These are phyloP conservation scores for Myrmecophaga tridactyla DNA, from an alignment of 2,113 vertebrate genomes.

Conservation along the genomic window DNA sequence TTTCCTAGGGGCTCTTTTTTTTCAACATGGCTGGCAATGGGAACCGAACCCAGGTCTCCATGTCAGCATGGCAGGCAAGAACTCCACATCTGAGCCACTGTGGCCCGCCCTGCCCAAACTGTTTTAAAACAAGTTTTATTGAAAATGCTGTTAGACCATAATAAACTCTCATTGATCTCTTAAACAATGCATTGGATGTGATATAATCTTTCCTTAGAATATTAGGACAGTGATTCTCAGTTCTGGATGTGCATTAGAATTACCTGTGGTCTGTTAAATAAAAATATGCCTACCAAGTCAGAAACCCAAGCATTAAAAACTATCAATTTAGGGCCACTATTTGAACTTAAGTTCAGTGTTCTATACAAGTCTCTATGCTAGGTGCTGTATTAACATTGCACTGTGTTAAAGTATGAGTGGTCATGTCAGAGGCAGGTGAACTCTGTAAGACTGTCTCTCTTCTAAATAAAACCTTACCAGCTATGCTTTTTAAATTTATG, in stretches of 20 bases:
- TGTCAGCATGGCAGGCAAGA: no score
- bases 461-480: background rate
- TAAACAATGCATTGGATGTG: background rate
- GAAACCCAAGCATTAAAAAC: background rate
- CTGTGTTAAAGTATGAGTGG: background rate
- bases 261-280: background rate
- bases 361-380: background rate
- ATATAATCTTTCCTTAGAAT: background rate
- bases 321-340: background rate
- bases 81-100: no score
- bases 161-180: background rate
- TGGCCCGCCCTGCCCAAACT: no score
- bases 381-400: background rate
- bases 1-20: no score
- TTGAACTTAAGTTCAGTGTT: background rate
- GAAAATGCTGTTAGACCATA: background rate
- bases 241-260: background rate
- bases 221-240: background rate
- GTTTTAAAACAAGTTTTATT: background rate
- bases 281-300: background rate
- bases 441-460: background rate
- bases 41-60: no score
- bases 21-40: no score
- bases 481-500: background rate
- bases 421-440: background rate